Conservation (phyloP, 1,140 invertebrate species). For the Monochamus saltuarius region DNA sequence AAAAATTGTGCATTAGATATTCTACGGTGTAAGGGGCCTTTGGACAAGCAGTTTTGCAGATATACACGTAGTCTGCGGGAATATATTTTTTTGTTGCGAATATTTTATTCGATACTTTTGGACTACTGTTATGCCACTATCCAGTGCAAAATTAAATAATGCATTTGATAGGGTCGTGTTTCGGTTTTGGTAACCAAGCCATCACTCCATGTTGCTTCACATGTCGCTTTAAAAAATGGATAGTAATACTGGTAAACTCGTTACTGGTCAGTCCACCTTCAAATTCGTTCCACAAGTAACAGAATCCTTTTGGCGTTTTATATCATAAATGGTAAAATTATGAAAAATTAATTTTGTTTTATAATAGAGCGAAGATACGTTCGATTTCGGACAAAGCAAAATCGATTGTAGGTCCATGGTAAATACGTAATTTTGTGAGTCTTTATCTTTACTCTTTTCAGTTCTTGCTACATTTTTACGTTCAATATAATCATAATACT, state of each 20-base stretch:
- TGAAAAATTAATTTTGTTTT: conserved; percentile 24
- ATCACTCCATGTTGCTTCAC: conserved; percentile 14
- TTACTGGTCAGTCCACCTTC: conserved; percentile 40
- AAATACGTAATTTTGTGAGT: background rate
- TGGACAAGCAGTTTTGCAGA: conserved; percentile 5
- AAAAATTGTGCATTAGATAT: too few species aligned
- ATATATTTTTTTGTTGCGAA: conserved; percentile 14
- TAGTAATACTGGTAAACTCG: conserved; percentile 37
- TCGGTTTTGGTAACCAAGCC: conserved; percentile 26
- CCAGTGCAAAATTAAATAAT: conserved; percentile 20
- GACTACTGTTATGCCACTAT: conserved; percentile 18
- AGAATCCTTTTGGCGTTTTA: conserved; percentile 36
- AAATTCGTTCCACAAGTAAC: conserved; percentile 45
- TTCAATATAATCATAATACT: too few species aligned
- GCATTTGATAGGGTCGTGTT: conserved; percentile 26
- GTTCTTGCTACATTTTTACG: conserved; percentile 3
- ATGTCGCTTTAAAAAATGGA: background rate
- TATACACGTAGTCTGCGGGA: conserved; percentile 22
- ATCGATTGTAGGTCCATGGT: conserved; percentile 23
- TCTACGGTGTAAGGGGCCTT: background rate
- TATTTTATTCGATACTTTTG: conserved; percentile 25
- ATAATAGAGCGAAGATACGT: conserved; percentile 24
- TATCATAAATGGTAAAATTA: conserved; percentile 42
- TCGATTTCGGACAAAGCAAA: conserved; percentile 14
- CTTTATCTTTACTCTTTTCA: conserved; percentile 13